Conservation (phyloP, 1,140 invertebrate species). For the Cherax quadricarinatus region DNA sequence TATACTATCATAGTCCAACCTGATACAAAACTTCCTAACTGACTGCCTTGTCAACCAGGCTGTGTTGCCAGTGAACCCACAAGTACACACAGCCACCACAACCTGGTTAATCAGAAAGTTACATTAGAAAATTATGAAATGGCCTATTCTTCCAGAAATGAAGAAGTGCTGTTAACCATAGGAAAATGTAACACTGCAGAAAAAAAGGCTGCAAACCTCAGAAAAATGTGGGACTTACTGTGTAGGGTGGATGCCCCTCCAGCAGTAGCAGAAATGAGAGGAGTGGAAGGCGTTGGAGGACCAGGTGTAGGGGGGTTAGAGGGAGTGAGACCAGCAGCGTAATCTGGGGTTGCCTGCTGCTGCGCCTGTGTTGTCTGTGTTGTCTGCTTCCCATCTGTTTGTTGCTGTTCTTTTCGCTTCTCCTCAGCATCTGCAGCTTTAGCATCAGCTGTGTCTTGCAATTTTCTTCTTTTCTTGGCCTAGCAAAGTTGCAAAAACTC, state of each 20-base stretch:
- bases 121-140: too few species aligned
- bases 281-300: conserved; percentile 66
- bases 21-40: too few species aligned
- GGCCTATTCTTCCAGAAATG: too few species aligned
- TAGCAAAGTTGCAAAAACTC: conserved; percentile 77
- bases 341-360: conserved; percentile 81
- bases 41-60: too few species aligned
- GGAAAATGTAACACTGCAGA: too few species aligned
- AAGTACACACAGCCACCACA: too few species aligned
- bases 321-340: conserved; percentile 85
- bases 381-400: conserved; percentile 77
- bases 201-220: too few species aligned
- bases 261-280: conserved; percentile 50
- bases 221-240: conserved; percentile 15
- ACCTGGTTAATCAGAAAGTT: too few species aligned
- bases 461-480: conserved; percentile 80
- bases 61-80: too few species aligned
- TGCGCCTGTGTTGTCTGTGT: conserved; percentile 65
- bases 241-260: conserved; percentile 48
- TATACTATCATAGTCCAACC: too few species aligned
- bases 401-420: conserved; percentile 74
- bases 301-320: conserved; percentile 76
- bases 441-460: conserved; percentile 77
- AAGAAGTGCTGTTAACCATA: too few species aligned
- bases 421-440: conserved; percentile 70